Evolutionary conservation across 2,888 invertebrate species (phyloP).

Genomic region (Antheraea yamamai): DNA sequence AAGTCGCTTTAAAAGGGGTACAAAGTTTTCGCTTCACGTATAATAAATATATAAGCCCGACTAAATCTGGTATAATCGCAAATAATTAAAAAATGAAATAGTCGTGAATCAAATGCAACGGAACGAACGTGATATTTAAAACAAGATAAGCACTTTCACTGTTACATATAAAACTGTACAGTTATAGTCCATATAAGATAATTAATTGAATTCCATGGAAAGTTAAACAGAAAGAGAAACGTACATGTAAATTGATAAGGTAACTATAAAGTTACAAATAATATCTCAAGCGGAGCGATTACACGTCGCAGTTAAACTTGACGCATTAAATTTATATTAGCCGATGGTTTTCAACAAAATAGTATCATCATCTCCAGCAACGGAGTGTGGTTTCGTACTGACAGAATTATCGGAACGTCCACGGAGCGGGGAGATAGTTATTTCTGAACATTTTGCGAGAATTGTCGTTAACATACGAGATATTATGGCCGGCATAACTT

Average conservation of each 20-base stretch:
- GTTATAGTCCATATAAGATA: slow-evolving; percentile 19
- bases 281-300: slow-evolving; percentile 22
- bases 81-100: background rate
- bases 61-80: background rate
- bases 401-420: slow-evolving; percentile 68
- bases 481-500: slow-evolving; percentile 57
- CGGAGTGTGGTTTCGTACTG: slow-evolving; percentile 69
- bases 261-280: slow-evolving; percentile 62
- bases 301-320: slow-evolving; percentile 41
- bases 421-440: slow-evolving; percentile 65
- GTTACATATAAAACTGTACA: slow-evolving; percentile 33
- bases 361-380: slow-evolving; percentile 67
- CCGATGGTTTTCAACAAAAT: slow-evolving; percentile 54
- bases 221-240: slow-evolving; percentile 61
- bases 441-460: slow-evolving; percentile 76
- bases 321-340: background rate
- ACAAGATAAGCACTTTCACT: slow-evolving; percentile 14
- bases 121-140: background rate
- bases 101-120: background rate
- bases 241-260: slow-evolving; percentile 60
- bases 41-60: background rate
- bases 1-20: no score
- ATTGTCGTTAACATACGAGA: slow-evolving; percentile 59
- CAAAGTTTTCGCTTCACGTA: no score
- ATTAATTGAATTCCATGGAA: slow-evolving; percentile 53